Percentiles rank a stretch among this genome's conserved stretches.
Evolutionary conservation across 2,113 vertebrate genomes (phyloP).

Genomic region (Sigmodon hispidus): DNA sequence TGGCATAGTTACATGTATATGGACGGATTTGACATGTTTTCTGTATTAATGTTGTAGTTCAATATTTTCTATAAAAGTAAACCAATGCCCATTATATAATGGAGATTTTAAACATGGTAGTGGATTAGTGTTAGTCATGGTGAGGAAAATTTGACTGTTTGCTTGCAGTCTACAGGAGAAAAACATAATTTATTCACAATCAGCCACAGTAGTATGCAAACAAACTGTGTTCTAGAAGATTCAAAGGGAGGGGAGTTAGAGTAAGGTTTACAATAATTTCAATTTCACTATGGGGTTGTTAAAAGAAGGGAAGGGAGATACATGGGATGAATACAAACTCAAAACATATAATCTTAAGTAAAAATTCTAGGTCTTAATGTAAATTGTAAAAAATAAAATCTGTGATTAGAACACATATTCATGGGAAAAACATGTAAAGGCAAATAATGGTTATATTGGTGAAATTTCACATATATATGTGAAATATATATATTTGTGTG

Average conservation of each 20-base stretch:
- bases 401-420: not conserved
- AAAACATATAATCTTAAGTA: not conserved
- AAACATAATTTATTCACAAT: not conserved
- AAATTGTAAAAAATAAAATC: not conserved
- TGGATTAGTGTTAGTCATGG: not conserved
- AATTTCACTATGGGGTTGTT: not conserved
- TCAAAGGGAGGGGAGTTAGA: not conserved
- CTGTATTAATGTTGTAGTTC: not conserved
- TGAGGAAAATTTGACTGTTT: not conserved
- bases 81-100: not conserved
- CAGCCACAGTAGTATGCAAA: not conserved
- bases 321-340: not conserved
- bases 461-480: not conserved
- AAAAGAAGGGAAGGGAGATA: not conserved
- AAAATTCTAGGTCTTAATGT: not conserved
- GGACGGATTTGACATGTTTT: too few relatives aligned
- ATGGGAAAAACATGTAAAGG: not conserved
- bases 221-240: not conserved
- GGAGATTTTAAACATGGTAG: not conserved
- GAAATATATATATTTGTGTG: too few relatives aligned
- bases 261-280: not conserved
- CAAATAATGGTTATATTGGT: not conserved
- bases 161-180: not conserved
- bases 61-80: not conserved
- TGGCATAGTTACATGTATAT: not conserved